Conservation (phyloP, 2,113 vertebrate species). For the Lipophrys pholis region DNA sequence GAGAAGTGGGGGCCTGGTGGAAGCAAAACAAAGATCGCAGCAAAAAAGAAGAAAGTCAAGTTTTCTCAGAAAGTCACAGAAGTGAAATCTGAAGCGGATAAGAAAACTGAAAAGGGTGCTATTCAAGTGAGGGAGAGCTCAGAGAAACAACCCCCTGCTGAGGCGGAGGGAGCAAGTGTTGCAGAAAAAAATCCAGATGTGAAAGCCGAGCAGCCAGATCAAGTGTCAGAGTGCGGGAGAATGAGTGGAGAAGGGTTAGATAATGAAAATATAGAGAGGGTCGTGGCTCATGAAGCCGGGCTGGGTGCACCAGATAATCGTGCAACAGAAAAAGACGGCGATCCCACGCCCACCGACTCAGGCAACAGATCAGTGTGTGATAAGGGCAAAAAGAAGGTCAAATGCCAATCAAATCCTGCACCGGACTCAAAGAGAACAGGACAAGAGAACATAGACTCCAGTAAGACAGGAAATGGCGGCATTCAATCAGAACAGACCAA, state of each 20-base stretch:
- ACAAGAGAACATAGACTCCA: constrained; percentile 35
- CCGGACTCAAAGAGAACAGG: constrained; percentile 30
- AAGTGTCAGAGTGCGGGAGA: constrained; percentile 38
- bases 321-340: constrained; percentile 52
- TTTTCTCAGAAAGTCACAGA: constrained; percentile 36
- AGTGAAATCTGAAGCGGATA: neutral
- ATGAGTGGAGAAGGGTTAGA: constrained; percentile 48
- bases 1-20: constrained; percentile 74
- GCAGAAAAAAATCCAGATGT: constrained; percentile 43
- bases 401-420: constrained; percentile 58
- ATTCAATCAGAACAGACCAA: constrained; percentile 45
- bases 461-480: constrained; percentile 40
- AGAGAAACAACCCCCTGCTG: constrained; percentile 20
- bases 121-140: constrained; percentile 29
- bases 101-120: constrained; percentile 19
- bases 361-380: constrained; percentile 48
- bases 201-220: constrained; percentile 42
- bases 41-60: constrained; percentile 39
- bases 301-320: constrained; percentile 32
- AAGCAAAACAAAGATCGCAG: constrained; percentile 41
- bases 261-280: constrained; percentile 41
- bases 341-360: constrained; percentile 32
- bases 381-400: constrained; percentile 63
- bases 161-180: constrained; percentile 18
- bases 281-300: constrained; percentile 11